These are phyloP conservation scores for Apeltes quadracus DNA, from an alignment of 2,113 vertebrate genomes.

Conservation along the genomic window DNA sequence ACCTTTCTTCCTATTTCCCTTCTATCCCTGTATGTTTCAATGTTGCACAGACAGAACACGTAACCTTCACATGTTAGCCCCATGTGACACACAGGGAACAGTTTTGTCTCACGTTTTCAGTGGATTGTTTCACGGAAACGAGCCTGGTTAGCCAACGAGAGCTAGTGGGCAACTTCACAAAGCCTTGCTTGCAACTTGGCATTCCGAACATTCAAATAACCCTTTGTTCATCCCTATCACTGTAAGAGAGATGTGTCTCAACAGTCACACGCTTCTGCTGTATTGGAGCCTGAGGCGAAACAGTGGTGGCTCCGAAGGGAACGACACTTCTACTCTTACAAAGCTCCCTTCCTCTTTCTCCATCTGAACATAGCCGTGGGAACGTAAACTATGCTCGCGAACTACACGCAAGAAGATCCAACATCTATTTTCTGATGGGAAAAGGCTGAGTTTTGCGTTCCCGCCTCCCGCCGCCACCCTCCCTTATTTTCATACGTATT, in stretches of 20 bases:
- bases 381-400: constrained; percentile 56
- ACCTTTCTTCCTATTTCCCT: constrained; percentile 28
- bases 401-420: constrained; percentile 59
- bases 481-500: constrained; percentile 43
- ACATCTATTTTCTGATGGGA: constrained; percentile 71
- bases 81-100: constrained; percentile 65
- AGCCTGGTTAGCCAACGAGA: background rate
- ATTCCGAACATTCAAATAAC: constrained; percentile 44
- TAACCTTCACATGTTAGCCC: constrained; percentile 24
- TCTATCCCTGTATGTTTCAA: constrained; percentile 65
- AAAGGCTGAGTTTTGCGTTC: constrained; percentile 57
- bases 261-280: constrained; percentile 14
- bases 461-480: constrained; percentile 41
- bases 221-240: constrained; percentile 34
- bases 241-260: constrained; percentile 71
- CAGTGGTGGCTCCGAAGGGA: constrained; percentile 35
- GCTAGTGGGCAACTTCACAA: constrained; percentile 65
- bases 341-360: constrained; percentile 60
- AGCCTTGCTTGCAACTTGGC: constrained; percentile 39
- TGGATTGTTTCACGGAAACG: constrained; percentile 5
- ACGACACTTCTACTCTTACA: constrained; percentile 72
- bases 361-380: constrained; percentile 66
- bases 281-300: constrained; percentile 38
- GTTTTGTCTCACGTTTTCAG: constrained; percentile 30
- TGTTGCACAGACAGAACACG: constrained; percentile 38